These are phyloP conservation scores for Diorhabda sublineata DNA, from an alignment of 1,140 invertebrate genomes.

Conservation along the genomic window DNA sequence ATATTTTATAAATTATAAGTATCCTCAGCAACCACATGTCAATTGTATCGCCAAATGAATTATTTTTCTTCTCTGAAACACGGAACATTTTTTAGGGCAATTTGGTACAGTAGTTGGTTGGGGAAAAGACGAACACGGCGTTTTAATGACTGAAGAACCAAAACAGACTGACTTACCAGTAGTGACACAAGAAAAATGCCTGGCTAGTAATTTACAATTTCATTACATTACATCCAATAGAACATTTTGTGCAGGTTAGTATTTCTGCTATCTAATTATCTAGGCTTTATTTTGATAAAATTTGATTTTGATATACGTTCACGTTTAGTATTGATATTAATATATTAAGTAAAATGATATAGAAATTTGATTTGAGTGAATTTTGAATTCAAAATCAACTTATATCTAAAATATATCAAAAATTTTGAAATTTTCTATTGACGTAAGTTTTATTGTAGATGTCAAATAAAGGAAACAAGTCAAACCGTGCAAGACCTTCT, in stretches of 20 bases:
- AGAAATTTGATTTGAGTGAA: neutral
- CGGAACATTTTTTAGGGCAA: neutral
- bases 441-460: too few species aligned
- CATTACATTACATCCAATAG: constrained; percentile 53
- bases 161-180: constrained; percentile 54
- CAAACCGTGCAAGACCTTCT: too few species aligned
- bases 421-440: neutral
- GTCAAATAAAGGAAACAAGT: too few species aligned
- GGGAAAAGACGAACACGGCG: constrained; percentile 56
- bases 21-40: too few species aligned
- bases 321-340: too few species aligned
- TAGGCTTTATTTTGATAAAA: too few species aligned
- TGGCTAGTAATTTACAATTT: constrained; percentile 36
- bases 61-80: too few species aligned
- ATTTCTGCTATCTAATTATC: too few species aligned
- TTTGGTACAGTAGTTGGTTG: constrained; percentile 53
- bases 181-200: constrained; percentile 55
- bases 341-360: neutral
- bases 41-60: too few species aligned
- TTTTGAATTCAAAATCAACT: neutral
- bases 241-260: constrained; percentile 56
- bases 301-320: too few species aligned
- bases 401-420: neutral
- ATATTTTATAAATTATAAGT: too few species aligned
- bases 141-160: constrained; percentile 50